A percentile compares a stretch with the other conserved stretches of the same genome.
phyloP scores from a whole-genome alignment of 2,113 vertebrate genomes.

The Aegypius monachus region DNA sequence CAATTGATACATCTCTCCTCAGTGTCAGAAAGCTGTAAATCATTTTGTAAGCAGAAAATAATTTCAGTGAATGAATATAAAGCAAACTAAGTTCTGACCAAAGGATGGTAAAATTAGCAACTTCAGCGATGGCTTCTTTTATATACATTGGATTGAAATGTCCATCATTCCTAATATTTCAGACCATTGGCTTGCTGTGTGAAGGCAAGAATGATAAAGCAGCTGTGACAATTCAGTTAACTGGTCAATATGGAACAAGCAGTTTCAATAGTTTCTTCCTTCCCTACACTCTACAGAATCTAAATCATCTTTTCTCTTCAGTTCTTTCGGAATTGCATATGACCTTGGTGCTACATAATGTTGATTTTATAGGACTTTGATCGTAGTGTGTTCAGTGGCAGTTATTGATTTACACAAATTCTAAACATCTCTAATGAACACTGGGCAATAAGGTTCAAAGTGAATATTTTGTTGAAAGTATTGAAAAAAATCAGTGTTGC shows the following conservation, averaged over 20 bases:
- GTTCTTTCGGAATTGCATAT: conserved; percentile 49
- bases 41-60: neutral
- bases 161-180: conserved; percentile 64
- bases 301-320: conserved; percentile 34
- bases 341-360: conserved; percentile 67
- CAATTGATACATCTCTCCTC: neutral
- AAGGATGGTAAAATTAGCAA: conserved; percentile 23
- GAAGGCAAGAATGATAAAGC: conserved; percentile 43
- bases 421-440: conserved; percentile 55
- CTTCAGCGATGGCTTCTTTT: conserved; percentile 48
- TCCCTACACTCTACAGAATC: conserved; percentile 17
- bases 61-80: neutral
- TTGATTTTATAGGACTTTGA: conserved; percentile 69
- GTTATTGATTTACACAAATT: conserved; percentile 64
- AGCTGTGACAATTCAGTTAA: conserved; percentile 27
- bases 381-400: conserved; percentile 37
- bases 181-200: conserved; percentile 56
- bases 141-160: conserved; percentile 61
- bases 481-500: conserved; percentile 40
- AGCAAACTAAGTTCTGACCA: conserved; percentile 6
- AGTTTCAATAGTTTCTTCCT: conserved; percentile 35
- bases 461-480: conserved; percentile 28
- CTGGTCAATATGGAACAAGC: conserved; percentile 29
- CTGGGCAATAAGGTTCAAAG: conserved; percentile 58
- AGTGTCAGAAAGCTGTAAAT: neutral